These are phyloP conservation scores for Metridium senile DNA, from an alignment of 92 coral and sea anemone species.

Conservation along the genomic window DNA sequence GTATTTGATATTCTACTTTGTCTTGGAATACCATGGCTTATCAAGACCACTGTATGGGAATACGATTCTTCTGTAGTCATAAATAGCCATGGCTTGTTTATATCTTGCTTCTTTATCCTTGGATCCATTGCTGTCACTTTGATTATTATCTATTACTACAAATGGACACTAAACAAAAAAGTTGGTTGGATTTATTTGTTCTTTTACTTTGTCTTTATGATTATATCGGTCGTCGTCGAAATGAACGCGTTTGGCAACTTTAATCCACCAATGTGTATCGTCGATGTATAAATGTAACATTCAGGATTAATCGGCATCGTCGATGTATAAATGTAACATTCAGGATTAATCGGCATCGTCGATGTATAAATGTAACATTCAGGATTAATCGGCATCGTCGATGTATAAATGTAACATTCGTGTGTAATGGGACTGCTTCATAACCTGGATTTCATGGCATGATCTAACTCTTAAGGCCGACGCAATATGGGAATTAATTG, in stretches of 20 bases:
- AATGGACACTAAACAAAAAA: slow-evolving; percentile 84
- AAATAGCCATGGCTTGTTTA: slow-evolving; percentile 93
- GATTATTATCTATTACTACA: slow-evolving; percentile 78
- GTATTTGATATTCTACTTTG: slow-evolving; percentile 95
- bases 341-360: not conserved
- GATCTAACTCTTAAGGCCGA: too few relatives aligned
- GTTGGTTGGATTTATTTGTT: slow-evolving; percentile 88
- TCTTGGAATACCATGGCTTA: slow-evolving; percentile 95
- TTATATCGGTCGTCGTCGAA: slow-evolving; percentile 88
- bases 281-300: slow-evolving; percentile 38
- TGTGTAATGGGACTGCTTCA: too few relatives aligned
- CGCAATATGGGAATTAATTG: too few relatives aligned
- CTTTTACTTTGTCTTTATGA: slow-evolving; percentile 84
- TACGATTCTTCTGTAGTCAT: slow-evolving; percentile 88
- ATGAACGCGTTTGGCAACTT: slow-evolving; percentile 86
- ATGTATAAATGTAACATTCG: not conserved
- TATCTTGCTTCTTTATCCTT: slow-evolving; percentile 94
- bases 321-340: not conserved
- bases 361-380: not conserved
- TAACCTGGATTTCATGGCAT: too few relatives aligned
- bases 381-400: not conserved
- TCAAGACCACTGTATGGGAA: slow-evolving; percentile 92
- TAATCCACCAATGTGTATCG: slow-evolving; percentile 96
- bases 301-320: not conserved
- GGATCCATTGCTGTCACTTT: slow-evolving; percentile 90